phyloP scores from a whole-genome alignment of 2,113 vertebrate genomes.

The Pitta sordida region DNA sequence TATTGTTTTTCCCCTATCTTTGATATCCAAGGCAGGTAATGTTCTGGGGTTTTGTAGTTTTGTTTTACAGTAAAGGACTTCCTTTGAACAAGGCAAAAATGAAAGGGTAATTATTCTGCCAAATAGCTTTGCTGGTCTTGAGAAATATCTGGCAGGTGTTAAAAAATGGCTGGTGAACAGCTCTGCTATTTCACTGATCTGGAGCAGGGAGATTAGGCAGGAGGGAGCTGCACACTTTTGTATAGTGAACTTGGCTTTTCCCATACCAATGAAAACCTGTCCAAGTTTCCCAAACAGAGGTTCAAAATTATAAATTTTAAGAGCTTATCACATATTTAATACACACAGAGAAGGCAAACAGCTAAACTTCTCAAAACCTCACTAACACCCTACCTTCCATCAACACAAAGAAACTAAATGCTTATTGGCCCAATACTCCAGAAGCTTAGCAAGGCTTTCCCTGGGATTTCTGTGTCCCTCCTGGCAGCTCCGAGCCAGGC shows the following conservation, averaged over 20 bases:
- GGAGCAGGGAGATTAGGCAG: neutral
- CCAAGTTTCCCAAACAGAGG: neutral
- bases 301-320: neutral
- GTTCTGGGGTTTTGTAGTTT: fast-evolving
- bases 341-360: neutral
- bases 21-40: neutral
- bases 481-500: neutral
- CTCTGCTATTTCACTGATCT: neutral
- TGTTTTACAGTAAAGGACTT: neutral
- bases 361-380: neutral
- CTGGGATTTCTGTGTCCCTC: neutral
- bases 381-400: neutral
- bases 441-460: neutral
- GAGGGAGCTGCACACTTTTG: neutral
- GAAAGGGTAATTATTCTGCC: neutral
- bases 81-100: neutral
- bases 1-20: fast-evolving
- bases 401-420: neutral
- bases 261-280: neutral
- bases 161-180: neutral
- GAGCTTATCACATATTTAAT: neutral
- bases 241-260: neutral
- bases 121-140: neutral
- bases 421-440: neutral
- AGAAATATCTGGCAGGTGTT: neutral